phyloP scores from a whole-genome alignment of 2,113 vertebrate genomes.

The Melanocharis versteri region DNA sequence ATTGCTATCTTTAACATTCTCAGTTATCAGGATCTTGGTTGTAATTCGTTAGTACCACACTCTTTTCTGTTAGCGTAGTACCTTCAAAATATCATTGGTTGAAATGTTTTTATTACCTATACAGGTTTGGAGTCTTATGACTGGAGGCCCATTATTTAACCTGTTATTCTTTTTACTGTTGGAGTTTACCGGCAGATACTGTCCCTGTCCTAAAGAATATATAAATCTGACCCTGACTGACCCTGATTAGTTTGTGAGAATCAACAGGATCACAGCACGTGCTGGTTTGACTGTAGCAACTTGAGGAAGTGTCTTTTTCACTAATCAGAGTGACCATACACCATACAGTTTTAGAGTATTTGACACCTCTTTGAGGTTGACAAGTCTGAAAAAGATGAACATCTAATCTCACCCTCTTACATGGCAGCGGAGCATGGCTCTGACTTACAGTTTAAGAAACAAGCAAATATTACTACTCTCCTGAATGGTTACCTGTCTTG shows the following conservation, averaged over 20 bases:
- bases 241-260: background rate
- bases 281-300: background rate
- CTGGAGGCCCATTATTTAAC: background rate
- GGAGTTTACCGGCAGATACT: background rate
- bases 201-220: background rate
- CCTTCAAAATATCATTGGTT: background rate
- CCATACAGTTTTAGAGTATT: background rate
- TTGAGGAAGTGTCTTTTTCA: background rate
- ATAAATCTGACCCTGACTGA: background rate
- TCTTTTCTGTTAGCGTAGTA: background rate
- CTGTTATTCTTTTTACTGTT: background rate
- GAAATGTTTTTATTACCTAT: background rate
- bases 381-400: constrained; percentile 9
- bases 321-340: background rate
- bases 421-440: background rate
- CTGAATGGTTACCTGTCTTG: background rate
- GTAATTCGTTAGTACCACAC: background rate
- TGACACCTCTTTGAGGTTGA: background rate
- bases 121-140: background rate
- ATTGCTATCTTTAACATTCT: background rate
- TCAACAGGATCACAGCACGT: background rate
- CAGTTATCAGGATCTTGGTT: background rate
- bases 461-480: background rate
- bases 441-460: background rate
- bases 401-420: background rate